phyloP scores from a whole-genome alignment of 2,113 vertebrate genomes.

The Gobius niger region DNA sequence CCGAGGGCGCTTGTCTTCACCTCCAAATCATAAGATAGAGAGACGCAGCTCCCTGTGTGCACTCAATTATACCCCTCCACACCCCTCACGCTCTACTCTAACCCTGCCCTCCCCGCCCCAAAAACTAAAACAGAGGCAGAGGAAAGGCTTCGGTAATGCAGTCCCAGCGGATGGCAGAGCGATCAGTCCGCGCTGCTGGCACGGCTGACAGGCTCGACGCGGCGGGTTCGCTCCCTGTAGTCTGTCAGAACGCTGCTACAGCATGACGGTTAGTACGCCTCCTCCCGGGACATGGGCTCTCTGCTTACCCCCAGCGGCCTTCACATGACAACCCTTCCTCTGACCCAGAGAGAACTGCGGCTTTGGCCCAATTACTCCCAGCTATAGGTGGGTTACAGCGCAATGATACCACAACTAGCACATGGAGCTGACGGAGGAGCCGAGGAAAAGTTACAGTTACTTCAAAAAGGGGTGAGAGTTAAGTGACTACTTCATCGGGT shows the following conservation, averaged over 20 bases:
- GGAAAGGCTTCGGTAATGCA: constrained; percentile 97
- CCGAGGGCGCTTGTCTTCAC: constrained; percentile 99
- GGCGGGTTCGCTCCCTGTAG: constrained; percentile 82
- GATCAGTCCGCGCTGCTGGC: constrained; percentile 91
- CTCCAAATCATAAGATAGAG: constrained; percentile 99
- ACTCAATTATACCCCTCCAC: constrained; percentile 94
- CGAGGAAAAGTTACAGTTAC: background rate
- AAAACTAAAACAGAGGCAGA: constrained; percentile 84
- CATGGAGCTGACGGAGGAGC: background rate
- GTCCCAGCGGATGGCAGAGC: constrained; percentile 94
- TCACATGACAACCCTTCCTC: constrained; percentile 83
- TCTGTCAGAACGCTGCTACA: constrained; percentile 90
- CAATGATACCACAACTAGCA: background rate
- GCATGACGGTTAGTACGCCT: constrained; percentile 84
- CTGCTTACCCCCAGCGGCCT: constrained; percentile 48
- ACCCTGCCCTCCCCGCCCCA: constrained; percentile 60
- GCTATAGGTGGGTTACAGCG: constrained; percentile 50
- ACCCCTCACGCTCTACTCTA: constrained; percentile 56
- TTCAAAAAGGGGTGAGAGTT: background rate
- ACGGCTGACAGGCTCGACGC: constrained; percentile 93
- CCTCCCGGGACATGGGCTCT: constrained; percentile 80
- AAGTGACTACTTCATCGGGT: background rate
- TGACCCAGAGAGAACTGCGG: constrained; percentile 80
- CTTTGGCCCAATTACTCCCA: constrained; percentile 60
- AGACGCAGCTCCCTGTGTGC: constrained; percentile 98